These are phyloP conservation scores for Rhynchomys soricoides DNA, from an alignment of 2,113 vertebrate species.

Conservation along the genomic window DNA sequence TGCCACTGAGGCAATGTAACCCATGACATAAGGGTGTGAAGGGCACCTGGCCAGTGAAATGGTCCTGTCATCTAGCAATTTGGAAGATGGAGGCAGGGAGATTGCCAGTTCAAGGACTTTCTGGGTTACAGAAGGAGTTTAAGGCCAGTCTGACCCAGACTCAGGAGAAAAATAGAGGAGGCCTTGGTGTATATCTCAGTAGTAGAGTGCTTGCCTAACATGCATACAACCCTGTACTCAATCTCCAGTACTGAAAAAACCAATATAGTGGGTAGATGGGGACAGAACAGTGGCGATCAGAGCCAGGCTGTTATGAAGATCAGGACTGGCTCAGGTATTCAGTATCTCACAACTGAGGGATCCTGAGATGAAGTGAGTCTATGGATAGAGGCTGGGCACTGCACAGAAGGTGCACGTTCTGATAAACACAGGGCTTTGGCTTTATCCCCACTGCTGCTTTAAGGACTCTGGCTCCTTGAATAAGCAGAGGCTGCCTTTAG, in stretches of 20 bases:
- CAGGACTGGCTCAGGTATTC: not conserved
- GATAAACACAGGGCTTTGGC: not conserved
- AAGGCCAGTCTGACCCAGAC: not conserved
- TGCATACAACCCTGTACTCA: not conserved
- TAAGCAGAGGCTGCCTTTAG: not conserved
- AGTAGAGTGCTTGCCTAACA: not conserved
- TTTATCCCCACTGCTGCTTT: not conserved
- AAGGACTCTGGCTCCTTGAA: not conserved
- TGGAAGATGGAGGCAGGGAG: not conserved
- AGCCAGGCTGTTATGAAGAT: not conserved
- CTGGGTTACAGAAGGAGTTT: not conserved
- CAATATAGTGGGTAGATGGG: not conserved
- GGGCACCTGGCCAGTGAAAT: not conserved
- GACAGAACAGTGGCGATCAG: not conserved
- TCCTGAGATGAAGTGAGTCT: not conserved
- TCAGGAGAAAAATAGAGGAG: not conserved
- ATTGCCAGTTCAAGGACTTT: not conserved
- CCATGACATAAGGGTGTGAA: not conserved
- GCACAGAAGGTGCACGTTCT: not conserved
- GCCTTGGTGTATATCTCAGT: not conserved
- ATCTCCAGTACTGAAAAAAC: not conserved
- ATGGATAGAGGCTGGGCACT: not conserved
- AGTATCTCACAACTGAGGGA: not conserved
- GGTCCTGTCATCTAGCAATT: not conserved
- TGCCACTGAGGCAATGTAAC: not conserved